These are phyloP conservation scores for Synodontis membranacea DNA, from an alignment of 2,113 vertebrate genomes.

Conservation along the genomic window DNA sequence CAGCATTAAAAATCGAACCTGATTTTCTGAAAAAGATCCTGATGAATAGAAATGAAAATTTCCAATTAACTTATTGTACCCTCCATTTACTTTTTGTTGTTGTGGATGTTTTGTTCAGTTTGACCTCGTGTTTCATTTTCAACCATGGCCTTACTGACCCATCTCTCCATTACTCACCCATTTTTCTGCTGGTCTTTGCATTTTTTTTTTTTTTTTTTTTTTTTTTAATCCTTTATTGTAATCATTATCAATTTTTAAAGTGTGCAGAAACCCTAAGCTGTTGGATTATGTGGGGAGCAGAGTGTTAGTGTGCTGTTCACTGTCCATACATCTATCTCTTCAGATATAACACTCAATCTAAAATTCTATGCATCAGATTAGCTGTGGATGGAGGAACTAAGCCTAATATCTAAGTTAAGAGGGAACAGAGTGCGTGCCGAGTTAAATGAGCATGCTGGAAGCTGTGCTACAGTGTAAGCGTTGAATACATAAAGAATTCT, in stretches of 20 bases:
- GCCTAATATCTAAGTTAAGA: slow-evolving; percentile 4
- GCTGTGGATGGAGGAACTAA: slow-evolving; percentile 10
- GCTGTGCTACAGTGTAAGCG: neutral
- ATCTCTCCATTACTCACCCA: slow-evolving; percentile 36
- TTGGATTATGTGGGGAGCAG: slow-evolving; percentile 41
- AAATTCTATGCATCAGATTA: slow-evolving; percentile 50
- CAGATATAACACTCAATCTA: slow-evolving; percentile 4
- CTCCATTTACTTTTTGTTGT: neutral
- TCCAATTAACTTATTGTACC: slow-evolving; percentile 32
- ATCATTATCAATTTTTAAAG: slow-evolving; percentile 31
- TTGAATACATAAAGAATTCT: slow-evolving; percentile 29
- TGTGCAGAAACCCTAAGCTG: slow-evolving; percentile 34
- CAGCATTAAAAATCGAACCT: slow-evolving; percentile 32
- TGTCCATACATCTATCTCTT: slow-evolving; percentile 33
- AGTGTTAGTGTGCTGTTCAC: slow-evolving; percentile 41
- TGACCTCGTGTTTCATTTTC: slow-evolving; percentile 53
- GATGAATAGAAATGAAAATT: neutral
- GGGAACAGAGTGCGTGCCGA: neutral
- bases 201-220: slow-evolving; percentile 10
- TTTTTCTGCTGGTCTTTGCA: slow-evolving; percentile 26
- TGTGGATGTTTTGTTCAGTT: slow-evolving; percentile 58
- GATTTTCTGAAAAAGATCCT: slow-evolving; percentile 47
- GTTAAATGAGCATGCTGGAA: slow-evolving; percentile 5
- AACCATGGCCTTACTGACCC: slow-evolving; percentile 65
- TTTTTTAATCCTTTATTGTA: slow-evolving; percentile 24